Percentiles rank a stretch among this genome's conserved stretches.
phyloP scores from a whole-genome alignment of 2,113 vertebrate species.

The Sinocyclocheilus maitianheensis region DNA sequence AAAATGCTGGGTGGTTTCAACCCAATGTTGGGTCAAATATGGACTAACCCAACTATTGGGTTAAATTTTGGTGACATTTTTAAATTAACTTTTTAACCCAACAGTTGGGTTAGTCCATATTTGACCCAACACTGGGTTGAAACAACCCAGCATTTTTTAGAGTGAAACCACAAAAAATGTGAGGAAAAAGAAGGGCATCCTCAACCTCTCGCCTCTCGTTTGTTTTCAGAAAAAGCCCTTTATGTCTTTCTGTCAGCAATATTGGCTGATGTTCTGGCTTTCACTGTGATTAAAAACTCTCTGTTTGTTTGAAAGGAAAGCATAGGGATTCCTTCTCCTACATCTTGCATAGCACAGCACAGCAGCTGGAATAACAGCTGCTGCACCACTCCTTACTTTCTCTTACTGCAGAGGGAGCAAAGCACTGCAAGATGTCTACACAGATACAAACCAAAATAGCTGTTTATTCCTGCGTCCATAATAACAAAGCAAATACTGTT shows the following conservation, averaged over 20 bases:
- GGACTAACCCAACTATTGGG: too few relatives aligned
- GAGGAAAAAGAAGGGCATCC: conserved; percentile 8
- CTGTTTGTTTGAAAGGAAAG: conserved; percentile 54
- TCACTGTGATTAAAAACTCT: conserved; percentile 31
- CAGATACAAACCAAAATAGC: not conserved
- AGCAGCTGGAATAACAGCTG: conserved; percentile 21
- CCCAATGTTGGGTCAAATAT: too few relatives aligned
- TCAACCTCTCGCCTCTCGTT: conserved; percentile 5
- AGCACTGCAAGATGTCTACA: not conserved
- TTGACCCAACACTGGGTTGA: too few relatives aligned
- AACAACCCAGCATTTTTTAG: too few relatives aligned
- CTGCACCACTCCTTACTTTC: not conserved
- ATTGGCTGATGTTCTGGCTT: not conserved
- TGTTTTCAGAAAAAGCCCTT: conserved; percentile 49
- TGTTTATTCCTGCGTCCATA: too few relatives aligned
- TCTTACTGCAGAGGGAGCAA: not conserved
- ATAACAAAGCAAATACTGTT: not conserved
- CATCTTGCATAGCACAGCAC: conserved; percentile 30
- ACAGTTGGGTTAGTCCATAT: too few relatives aligned
- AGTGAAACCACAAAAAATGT: not conserved
- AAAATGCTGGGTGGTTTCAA: too few relatives aligned
- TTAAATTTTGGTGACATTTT: too few relatives aligned
- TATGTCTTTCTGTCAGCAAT: conserved; percentile 30
- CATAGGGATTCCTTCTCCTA: conserved; percentile 23
- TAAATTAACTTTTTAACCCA: too few relatives aligned